These are phyloP conservation scores for Prosopocoilus inquinatus DNA, from an alignment of 2,888 invertebrate genomes.

Conservation along the genomic window DNA sequence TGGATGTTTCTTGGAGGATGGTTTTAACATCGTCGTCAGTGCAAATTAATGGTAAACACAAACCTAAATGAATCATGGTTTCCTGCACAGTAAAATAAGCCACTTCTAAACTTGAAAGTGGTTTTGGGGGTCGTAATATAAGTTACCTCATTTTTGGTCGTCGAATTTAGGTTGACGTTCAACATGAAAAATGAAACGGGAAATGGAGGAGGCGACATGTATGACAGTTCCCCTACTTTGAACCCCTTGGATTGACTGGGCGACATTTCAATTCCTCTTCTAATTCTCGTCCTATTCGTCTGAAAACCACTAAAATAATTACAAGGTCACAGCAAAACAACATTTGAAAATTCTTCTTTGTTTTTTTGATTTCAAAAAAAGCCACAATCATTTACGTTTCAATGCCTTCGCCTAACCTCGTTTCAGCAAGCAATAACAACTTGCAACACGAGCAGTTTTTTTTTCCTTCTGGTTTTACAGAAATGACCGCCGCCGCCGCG, in stretches of 20 bases:
- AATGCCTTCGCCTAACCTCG: no score
- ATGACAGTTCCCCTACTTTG: conserved; percentile 34
- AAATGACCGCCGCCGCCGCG: no score
- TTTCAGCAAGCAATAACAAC: no score
- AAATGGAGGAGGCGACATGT: conserved; percentile 59
- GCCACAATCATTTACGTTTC: no score
- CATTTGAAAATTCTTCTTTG: no score
- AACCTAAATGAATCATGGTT: conserved; percentile 69
- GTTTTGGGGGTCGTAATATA: conserved; percentile 1
- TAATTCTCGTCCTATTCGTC: conserved; percentile 38
- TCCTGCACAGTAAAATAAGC: conserved; percentile 51
- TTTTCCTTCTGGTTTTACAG: no score
- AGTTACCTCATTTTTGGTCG: conserved; percentile 39
- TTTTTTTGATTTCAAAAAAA: no score
- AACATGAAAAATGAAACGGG: conserved; percentile 66
- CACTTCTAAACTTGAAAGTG: no score
- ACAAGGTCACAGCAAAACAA: no score
- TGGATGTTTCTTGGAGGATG: conserved; percentile 57
- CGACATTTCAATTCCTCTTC: conserved; percentile 47
- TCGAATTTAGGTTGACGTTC: conserved; percentile 58
- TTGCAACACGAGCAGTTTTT: no score
- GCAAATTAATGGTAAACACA: conserved; percentile 73
- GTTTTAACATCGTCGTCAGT: conserved; percentile 60
- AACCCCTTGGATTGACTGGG: conserved; percentile 42
- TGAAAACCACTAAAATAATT: conserved; percentile 5